phyloP scores from a whole-genome alignment of 2,797 vertebrate species.

The Gymnothorax javanicus region DNA sequence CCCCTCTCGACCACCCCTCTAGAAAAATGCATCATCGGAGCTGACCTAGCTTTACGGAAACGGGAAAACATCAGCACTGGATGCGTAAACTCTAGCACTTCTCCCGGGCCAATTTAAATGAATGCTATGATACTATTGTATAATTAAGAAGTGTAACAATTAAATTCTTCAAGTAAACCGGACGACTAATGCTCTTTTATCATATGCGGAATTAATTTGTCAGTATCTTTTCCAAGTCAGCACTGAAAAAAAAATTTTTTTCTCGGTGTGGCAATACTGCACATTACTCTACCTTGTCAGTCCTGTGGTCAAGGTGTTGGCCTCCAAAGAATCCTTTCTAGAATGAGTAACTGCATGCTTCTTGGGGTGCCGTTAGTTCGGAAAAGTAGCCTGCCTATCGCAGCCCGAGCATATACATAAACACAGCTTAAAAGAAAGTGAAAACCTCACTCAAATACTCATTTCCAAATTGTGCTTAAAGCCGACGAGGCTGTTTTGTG shows the following conservation, averaged over 20 bases:
- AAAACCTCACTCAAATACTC: not conserved
- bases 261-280: constrained; percentile 8
- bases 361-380: constrained; percentile 38
- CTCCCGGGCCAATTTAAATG: not conserved
- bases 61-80: not conserved
- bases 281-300: constrained; percentile 46
- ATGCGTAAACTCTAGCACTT: constrained; percentile 2
- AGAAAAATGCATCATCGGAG: not conserved
- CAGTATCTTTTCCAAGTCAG: not conserved
- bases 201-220: constrained; percentile 8
- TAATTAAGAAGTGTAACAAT: constrained; percentile 15
- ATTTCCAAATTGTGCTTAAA: constrained; percentile 9
- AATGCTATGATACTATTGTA: not conserved
- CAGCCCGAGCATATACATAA: not conserved
- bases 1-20: not conserved
- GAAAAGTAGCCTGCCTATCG: constrained; percentile 42
- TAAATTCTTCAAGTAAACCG: constrained; percentile 14
- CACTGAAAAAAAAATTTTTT: not conserved
- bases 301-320: constrained; percentile 36
- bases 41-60: not conserved
- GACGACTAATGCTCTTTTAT: constrained; percentile 10
- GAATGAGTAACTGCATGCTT: constrained; percentile 25
- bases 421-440: not conserved
- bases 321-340: constrained; percentile 37
- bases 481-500: constrained; percentile 18